Evolutionary conservation across 2,113 vertebrate species (phyloP).

Genomic region (Progne subis): DNA sequence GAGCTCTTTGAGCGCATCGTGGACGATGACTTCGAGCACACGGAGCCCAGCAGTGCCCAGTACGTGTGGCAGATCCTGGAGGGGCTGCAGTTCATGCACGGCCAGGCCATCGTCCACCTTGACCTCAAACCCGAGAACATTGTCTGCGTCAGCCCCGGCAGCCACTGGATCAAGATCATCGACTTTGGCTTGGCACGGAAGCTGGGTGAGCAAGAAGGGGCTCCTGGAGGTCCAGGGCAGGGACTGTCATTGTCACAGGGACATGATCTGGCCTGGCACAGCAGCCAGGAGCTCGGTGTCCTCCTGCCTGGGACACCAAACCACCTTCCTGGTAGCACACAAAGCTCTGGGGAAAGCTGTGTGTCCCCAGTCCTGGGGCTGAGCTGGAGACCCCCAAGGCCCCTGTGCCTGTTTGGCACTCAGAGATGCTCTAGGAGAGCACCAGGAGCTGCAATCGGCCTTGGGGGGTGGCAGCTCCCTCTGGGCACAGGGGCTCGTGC

Average conservation of each 20-base stretch:
- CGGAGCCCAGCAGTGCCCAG: conserved; percentile 81
- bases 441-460: too few species aligned
- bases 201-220: conserved; percentile 73
- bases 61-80: conserved; percentile 88
- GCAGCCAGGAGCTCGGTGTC: background rate
- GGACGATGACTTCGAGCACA: conserved; percentile 85
- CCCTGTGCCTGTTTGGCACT: background rate
- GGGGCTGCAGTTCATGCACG: conserved; percentile 83
- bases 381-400: background rate
- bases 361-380: background rate
- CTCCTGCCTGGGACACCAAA: background rate
- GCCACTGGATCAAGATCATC: conserved; percentile 83
- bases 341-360: background rate
- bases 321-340: background rate
- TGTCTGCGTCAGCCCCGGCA: conserved; percentile 76
- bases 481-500: fast-evolving
- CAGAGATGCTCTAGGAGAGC: background rate
- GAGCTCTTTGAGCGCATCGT: conserved; percentile 87
- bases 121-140: conserved; percentile 92
- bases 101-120: conserved; percentile 80
- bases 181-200: conserved; percentile 85
- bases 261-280: background rate
- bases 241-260: background rate
- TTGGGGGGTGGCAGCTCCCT: background rate
- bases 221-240: background rate